Evolutionary conservation across 2,797 vertebrate genomes (phyloP).

Genomic region (Momotus momota): DNA sequence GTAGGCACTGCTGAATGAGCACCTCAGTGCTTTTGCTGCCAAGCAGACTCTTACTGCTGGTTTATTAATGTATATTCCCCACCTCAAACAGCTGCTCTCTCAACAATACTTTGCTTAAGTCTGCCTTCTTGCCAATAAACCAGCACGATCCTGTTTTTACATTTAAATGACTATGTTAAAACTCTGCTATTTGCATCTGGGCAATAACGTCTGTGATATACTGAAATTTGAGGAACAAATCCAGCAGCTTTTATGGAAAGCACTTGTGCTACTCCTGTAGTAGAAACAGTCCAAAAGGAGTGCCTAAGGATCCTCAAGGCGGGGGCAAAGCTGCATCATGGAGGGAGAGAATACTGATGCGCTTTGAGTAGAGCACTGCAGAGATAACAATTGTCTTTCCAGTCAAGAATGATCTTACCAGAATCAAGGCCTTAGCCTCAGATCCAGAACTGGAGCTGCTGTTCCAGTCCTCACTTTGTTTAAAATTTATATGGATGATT

Average conservation of each 20-base stretch:
- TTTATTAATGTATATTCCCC: background rate
- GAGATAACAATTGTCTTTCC: background rate
- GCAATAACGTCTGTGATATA: background rate
- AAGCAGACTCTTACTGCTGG: background rate
- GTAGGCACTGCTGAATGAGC: background rate
- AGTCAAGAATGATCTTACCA: background rate
- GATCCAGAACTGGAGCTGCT: background rate
- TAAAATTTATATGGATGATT: background rate
- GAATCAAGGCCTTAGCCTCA: background rate
- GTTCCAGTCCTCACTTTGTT: background rate
- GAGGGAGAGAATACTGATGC: background rate
- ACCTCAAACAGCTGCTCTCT: background rate
- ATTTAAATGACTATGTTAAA: background rate
- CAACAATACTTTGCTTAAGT: background rate
- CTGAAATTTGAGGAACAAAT: background rate
- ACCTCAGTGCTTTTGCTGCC: background rate
- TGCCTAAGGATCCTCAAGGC: background rate
- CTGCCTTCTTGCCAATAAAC: background rate
- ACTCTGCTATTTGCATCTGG: background rate
- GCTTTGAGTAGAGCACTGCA: background rate
- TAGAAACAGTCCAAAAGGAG: background rate
- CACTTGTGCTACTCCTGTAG: background rate
- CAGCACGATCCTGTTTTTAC: background rate
- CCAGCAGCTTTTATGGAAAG: background rate
- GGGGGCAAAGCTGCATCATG: background rate